Percentiles rank a stretch among this genome's conserved stretches.
phyloP scores from a whole-genome alignment of 1,140 invertebrate genomes.

The Agrypnia vestita region DNA sequence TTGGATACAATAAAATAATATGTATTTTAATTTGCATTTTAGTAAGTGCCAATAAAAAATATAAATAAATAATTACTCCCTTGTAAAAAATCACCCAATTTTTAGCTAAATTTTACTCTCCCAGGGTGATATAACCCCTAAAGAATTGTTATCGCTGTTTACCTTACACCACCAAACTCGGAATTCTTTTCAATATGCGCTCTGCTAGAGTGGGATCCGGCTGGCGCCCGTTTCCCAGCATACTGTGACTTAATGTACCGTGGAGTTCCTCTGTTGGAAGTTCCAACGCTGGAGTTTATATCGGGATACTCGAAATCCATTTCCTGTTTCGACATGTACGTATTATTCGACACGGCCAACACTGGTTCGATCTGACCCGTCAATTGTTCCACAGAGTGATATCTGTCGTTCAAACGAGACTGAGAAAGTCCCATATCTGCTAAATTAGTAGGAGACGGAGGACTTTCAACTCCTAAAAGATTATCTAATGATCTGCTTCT shows the following conservation, averaged over 20 bases:
- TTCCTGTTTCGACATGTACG: conserved; percentile 75
- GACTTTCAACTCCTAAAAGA: conserved; percentile 74
- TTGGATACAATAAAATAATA: too few species aligned
- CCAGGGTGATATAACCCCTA: too few species aligned
- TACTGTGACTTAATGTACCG: conserved; percentile 91
- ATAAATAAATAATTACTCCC: too few species aligned
- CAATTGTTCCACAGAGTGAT: conserved; percentile 86
- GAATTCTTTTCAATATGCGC: conserved; percentile 87
- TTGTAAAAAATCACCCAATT: too few species aligned
- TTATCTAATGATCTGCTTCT: conserved; percentile 89
- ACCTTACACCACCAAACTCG: conserved; percentile 81
- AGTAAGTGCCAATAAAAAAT: too few species aligned
- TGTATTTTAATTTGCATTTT: too few species aligned
- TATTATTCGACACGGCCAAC: conserved; percentile 69
- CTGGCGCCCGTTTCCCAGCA: conserved; percentile 81
- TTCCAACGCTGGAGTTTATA: conserved; percentile 75
- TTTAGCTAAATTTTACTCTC: too few species aligned
- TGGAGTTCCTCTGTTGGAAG: conserved; percentile 78
- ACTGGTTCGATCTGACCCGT: conserved; percentile 72
- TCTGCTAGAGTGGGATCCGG: conserved; percentile 88
- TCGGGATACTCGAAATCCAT: conserved; percentile 81
- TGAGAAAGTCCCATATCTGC: conserved; percentile 84
- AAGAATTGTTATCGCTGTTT: neutral
- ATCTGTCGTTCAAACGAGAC: conserved; percentile 89
- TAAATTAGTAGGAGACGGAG: conserved; percentile 73